Conservation (phyloP, 2,797 vertebrate species). For the Lutjanus campechanus region DNA sequence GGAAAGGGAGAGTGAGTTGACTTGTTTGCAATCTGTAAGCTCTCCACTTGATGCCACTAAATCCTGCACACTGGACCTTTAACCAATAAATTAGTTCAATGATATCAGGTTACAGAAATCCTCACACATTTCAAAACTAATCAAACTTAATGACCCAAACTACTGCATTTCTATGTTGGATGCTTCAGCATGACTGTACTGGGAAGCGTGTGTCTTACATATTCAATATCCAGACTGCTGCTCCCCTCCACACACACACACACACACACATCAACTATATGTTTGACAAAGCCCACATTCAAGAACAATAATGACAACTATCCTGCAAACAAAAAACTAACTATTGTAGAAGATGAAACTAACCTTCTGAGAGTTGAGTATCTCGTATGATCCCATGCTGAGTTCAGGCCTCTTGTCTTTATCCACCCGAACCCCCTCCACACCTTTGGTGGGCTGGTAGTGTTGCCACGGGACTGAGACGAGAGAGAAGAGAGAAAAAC, state of each 20-base stretch:
- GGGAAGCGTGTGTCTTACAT: no score
- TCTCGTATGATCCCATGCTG: conserved; percentile 85
- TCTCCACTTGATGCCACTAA: no score
- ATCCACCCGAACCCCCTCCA: conserved; percentile 78
- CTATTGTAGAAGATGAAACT: not conserved
- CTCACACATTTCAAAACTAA: not conserved
- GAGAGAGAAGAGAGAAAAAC: not conserved
- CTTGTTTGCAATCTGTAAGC: no score
- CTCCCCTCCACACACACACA: not conserved
- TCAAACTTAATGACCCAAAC: not conserved
- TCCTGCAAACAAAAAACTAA: not conserved
- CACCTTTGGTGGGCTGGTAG: conserved; percentile 83
- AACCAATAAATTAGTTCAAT: not conserved
- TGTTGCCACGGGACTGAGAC: conserved; percentile 84
- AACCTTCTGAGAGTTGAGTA: conserved; percentile 76
- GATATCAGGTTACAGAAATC: not conserved
- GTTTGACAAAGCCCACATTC: not conserved
- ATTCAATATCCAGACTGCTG: not conserved
- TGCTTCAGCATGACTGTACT: not conserved
- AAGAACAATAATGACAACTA: rapidly evolving
- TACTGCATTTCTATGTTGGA: not conserved
- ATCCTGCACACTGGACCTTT: no score
- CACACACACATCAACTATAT: not conserved
- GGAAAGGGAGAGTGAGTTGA: no score
- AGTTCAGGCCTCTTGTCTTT: conserved; percentile 82